phyloP scores from a whole-genome alignment of 2,888 invertebrate genomes.

The Sesia bembeciformis region DNA sequence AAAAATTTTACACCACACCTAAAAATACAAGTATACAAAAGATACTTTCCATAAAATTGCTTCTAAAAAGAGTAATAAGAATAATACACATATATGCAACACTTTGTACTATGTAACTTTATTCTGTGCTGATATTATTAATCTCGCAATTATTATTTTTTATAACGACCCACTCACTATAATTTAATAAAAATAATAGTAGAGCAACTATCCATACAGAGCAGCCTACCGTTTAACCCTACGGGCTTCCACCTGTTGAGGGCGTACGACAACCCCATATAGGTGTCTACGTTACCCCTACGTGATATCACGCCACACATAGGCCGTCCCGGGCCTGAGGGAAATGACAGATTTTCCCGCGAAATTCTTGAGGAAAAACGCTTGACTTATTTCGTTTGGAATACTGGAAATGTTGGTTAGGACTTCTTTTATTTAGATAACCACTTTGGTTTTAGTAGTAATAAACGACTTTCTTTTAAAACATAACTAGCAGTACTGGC shows the following conservation, averaged over 20 bases:
- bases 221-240: constrained; percentile 57
- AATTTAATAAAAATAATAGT: constrained; percentile 7
- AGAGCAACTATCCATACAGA: constrained; percentile 33
- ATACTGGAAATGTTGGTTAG: no score
- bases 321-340: constrained; percentile 17
- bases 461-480: no score
- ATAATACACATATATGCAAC: not conserved
- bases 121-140: not conserved
- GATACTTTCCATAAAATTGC: no score
- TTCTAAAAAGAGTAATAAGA: no score
- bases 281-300: constrained; percentile 30
- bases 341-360: constrained; percentile 22
- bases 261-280: constrained; percentile 52
- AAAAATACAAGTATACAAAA: no score
- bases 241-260: constrained; percentile 70
- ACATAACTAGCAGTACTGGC: no score
- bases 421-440: no score
- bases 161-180: not conserved
- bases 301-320: constrained; percentile 16
- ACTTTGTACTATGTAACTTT: not conserved
- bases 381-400: no score
- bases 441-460: no score
- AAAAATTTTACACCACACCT: no score
- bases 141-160: not conserved
- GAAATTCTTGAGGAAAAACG: constrained; percentile 49